phyloP scores from a whole-genome alignment of 2,113 vertebrate genomes.

The Amblyopsis rosae region DNA sequence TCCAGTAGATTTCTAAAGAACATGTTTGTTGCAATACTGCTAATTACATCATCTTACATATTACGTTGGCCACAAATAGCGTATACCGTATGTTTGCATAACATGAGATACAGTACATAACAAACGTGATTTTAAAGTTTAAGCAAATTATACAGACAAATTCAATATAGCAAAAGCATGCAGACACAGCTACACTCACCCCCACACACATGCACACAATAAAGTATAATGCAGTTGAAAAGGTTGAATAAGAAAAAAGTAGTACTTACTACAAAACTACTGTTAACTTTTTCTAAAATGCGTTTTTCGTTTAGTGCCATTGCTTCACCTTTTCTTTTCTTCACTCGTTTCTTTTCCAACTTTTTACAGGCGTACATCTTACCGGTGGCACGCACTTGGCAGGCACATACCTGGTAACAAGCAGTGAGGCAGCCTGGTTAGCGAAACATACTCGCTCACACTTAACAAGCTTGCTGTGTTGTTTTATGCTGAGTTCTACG shows the following conservation, averaged over 20 bases:
- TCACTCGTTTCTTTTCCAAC: conserved; percentile 93
- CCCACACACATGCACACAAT: conserved; percentile 2
- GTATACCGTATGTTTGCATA: not conserved
- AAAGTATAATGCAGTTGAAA: conserved; percentile 47
- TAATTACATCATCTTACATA: too few species aligned
- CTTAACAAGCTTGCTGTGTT: not conserved
- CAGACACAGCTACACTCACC: not conserved
- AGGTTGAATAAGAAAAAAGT: conserved; percentile 70
- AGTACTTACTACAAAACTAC: conserved; percentile 93
- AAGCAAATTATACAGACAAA: not conserved
- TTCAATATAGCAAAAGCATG: not conserved
- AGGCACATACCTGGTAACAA: conserved; percentile 86
- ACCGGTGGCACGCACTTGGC: conserved; percentile 92
- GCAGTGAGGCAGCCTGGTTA: not conserved
- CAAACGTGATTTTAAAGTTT: not conserved
- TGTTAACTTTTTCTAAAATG: conserved; percentile 92
- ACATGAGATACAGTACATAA: not conserved
- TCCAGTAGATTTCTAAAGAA: too few species aligned
- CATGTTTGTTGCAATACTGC: too few species aligned
- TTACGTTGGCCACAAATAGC: not conserved
- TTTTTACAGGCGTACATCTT: conserved; percentile 98
- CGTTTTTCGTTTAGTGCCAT: conserved; percentile 93
- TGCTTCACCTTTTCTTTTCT: conserved; percentile 90
- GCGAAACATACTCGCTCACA: conserved; percentile 26
- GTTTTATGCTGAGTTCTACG: not conserved